Percentiles rank a stretch among this genome's conserved stretches.
phyloP scores from a whole-genome alignment of 2,113 vertebrate genomes.

The Myxocyprinus asiaticus region DNA sequence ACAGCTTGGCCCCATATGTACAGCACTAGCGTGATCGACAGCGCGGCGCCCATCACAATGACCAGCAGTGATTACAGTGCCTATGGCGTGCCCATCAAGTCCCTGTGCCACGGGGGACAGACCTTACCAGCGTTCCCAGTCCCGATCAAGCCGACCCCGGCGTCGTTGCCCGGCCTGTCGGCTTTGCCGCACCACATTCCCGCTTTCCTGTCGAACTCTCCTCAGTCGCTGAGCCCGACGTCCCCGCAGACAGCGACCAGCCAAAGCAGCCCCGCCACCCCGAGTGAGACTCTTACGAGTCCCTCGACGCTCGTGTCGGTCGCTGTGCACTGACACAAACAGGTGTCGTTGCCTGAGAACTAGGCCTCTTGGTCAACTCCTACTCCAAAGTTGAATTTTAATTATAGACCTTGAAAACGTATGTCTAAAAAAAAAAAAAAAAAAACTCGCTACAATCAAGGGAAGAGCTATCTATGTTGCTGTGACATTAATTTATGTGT shows the following conservation, averaged over 20 bases:
- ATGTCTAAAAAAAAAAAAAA: slow-evolving; percentile 44
- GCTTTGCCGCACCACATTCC: slow-evolving; percentile 86
- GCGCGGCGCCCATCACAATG: slow-evolving; percentile 89
- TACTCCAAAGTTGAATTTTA: slow-evolving; percentile 77
- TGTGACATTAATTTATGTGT: slow-evolving; percentile 73
- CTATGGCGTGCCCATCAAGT: slow-evolving; percentile 93
- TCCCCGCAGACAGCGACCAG: slow-evolving; percentile 94
- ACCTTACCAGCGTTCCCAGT: slow-evolving; percentile 94
- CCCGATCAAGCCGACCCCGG: slow-evolving; percentile 93
- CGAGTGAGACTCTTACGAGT: slow-evolving; percentile 91
- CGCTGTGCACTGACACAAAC: slow-evolving; percentile 88
- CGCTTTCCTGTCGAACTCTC: slow-evolving; percentile 91
- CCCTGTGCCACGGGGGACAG: slow-evolving; percentile 92
- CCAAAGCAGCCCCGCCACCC: slow-evolving; percentile 96
- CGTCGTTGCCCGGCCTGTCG: slow-evolving; percentile 84
- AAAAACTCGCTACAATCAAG: slow-evolving; percentile 63
- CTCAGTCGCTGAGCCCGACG: slow-evolving; percentile 91
- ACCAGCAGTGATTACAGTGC: slow-evolving; percentile 88
- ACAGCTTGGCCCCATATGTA: slow-evolving; percentile 96
- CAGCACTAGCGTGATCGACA: slow-evolving; percentile 88
- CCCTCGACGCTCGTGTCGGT: slow-evolving; percentile 91
- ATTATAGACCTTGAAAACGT: slow-evolving; percentile 65
- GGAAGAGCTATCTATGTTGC: slow-evolving; percentile 69
- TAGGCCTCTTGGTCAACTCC: slow-evolving; percentile 54
- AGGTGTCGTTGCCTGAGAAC: slow-evolving; percentile 47